phyloP scores from a whole-genome alignment of 1,140 invertebrate genomes.

The Brachionus plicatilis region DNA sequence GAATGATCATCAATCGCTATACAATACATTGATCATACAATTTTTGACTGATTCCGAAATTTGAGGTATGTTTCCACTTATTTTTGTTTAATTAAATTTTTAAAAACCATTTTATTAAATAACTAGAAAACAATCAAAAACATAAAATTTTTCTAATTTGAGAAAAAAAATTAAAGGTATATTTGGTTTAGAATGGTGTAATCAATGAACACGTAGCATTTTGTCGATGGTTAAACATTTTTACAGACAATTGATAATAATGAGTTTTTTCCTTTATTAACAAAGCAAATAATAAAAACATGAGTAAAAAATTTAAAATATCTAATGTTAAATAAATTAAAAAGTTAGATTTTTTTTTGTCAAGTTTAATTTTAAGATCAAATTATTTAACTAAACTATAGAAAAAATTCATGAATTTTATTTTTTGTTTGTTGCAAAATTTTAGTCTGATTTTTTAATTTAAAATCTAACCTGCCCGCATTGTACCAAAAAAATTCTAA shows the following conservation, averaged over 20 bases:
- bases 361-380: neutral
- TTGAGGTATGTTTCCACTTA: neutral
- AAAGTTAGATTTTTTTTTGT: neutral
- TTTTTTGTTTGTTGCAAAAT: neutral
- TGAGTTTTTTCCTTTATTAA: neutral
- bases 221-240: neutral
- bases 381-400: neutral
- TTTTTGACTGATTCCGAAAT: neutral
- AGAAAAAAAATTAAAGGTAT: neutral
- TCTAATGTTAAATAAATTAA: no score
- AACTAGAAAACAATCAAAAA: neutral
- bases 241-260: neutral
- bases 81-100: neutral
- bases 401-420: neutral
- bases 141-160: neutral
- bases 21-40: neutral
- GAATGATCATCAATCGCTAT: neutral
- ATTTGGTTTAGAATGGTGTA: neutral
- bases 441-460: neutral
- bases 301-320: neutral
- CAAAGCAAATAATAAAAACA: neutral
- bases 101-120: neutral
- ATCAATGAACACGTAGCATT: neutral
- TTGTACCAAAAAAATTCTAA: neutral
- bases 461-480: neutral